Evolutionary conservation across 1,140 invertebrate genomes (phyloP), one percentile per base, ranked within the genome.

Genomic region (Drosophila parvula): DNA sequence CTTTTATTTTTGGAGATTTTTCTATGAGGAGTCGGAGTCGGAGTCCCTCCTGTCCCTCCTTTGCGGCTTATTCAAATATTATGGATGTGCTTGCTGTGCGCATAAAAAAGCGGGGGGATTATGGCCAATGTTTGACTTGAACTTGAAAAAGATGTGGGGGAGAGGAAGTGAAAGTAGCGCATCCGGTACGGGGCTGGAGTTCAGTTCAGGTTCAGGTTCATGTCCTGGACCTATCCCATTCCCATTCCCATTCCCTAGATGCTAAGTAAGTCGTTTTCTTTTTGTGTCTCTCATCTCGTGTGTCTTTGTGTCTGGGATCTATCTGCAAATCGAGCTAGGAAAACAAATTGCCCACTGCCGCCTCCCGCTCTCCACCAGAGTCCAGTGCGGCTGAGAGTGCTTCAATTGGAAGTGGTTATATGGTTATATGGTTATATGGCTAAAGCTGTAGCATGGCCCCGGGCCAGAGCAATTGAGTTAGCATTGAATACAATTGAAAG

Each of bases 401-500:
- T 65, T 84, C 81, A 77, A 79, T 86, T 85, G 71, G 61, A 30
- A 60, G 45, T 43, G 74, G 67, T 38, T 61, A 73, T 59, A 64
- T 55, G 51, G 51, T 38, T 55, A 55, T 55, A 1, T 55, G 50
- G 50, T 18, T 53, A 5, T 36, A 22, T 53, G 51, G 34, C 44
- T 36, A 59, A 83, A 83, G 74, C 76, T 74, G 45, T 45, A 73
- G 61, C 56, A 58, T 69, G 70, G 79, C 83, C 83, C 84, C 69
- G 78, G 84, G 83, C 79, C 76, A 67, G 44, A 62, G 73, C 83
- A 86, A 86, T 86, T 86, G 83, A 89, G 84, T 86, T 86, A 88
- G 79, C 83, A 88, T 86, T 86, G 83, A 86, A 86, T 70, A 88
- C 83, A 86, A 88, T 86, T 86, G 83, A 86, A 82, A 73, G 77